A percentile compares a stretch with the other conserved stretches of the same genome.
These are phyloP conservation scores for Rhagophthalmus giganteus DNA, from an alignment of 2,888 invertebrate species.

Conservation along the genomic window DNA sequence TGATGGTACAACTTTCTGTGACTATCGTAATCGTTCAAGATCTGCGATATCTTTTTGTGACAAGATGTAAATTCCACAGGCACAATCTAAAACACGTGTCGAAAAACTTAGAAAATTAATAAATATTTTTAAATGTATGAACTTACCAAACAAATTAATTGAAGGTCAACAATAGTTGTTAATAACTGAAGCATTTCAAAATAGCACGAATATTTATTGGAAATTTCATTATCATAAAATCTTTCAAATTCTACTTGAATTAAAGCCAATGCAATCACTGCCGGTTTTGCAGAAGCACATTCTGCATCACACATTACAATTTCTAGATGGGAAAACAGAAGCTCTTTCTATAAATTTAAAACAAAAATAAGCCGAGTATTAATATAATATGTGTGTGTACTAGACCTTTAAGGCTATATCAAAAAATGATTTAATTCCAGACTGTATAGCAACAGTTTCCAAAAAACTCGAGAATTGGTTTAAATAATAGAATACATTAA, in stretches of 20 bases:
- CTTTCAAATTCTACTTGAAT: conserved; percentile 71
- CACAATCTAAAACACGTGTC: conserved; percentile 61
- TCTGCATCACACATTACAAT: conserved; percentile 75
- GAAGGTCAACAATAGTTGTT: conserved; percentile 72
- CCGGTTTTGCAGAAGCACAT: conserved; percentile 73
- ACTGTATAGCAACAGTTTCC: conserved; percentile 59
- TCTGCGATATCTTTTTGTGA: conserved; percentile 65
- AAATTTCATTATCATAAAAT: conserved; percentile 39
- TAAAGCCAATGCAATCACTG: conserved; percentile 76
- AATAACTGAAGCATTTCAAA: conserved; percentile 64
- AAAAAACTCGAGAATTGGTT: conserved; percentile 68
- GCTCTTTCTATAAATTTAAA: conserved; percentile 58
- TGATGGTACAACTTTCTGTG: conserved; percentile 68
- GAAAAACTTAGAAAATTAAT: conserved; percentile 19
- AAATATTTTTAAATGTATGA: conserved; percentile 23
- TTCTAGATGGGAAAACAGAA: conserved; percentile 71
- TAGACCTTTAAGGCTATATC: conserved; percentile 60
- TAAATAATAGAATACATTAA: conserved; percentile 71
- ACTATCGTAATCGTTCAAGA: conserved; percentile 73
- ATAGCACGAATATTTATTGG: conserved; percentile 41
- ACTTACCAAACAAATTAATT: conserved; percentile 71
- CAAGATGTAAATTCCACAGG: conserved; percentile 66
- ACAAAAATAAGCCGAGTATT: conserved; percentile 5
- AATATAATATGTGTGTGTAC: too few relatives aligned
- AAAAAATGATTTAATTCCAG: conserved; percentile 60